phyloP scores from a whole-genome alignment of 2,113 vertebrate species.

The Chlamydotis undulata region DNA sequence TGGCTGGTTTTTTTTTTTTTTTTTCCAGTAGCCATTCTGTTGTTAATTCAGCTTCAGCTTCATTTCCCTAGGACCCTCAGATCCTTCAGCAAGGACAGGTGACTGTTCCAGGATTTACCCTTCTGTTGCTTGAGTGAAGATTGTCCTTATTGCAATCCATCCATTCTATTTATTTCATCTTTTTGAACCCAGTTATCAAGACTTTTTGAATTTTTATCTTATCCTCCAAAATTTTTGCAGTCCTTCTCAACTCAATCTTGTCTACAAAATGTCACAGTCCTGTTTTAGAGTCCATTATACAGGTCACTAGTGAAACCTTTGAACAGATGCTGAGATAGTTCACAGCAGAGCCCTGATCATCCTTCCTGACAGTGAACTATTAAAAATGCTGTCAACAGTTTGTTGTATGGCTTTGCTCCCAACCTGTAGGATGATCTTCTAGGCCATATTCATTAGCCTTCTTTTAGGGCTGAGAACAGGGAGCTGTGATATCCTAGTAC shows the following conservation, averaged over 20 bases:
- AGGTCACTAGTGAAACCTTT: background rate
- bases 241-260: background rate
- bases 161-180: background rate
- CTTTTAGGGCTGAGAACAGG: background rate
- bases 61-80: background rate
- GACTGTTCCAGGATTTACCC: background rate
- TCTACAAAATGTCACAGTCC: background rate
- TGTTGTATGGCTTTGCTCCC: background rate
- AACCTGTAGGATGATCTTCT: background rate
- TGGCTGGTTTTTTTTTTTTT: background rate
- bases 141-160: background rate
- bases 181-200: background rate
- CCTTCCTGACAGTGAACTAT: background rate
- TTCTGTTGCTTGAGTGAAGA: background rate
- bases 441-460: background rate
- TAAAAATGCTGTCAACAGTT: background rate
- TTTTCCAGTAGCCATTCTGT: background rate
- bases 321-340: background rate
- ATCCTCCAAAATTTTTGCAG: background rate
- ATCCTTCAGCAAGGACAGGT: background rate
- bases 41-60: background rate
- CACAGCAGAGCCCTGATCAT: background rate
- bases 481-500: background rate
- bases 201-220: background rate
- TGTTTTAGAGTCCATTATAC: background rate